phyloP scores from a whole-genome alignment of 2,113 vertebrate species.

The Ophiodon elongatus region DNA sequence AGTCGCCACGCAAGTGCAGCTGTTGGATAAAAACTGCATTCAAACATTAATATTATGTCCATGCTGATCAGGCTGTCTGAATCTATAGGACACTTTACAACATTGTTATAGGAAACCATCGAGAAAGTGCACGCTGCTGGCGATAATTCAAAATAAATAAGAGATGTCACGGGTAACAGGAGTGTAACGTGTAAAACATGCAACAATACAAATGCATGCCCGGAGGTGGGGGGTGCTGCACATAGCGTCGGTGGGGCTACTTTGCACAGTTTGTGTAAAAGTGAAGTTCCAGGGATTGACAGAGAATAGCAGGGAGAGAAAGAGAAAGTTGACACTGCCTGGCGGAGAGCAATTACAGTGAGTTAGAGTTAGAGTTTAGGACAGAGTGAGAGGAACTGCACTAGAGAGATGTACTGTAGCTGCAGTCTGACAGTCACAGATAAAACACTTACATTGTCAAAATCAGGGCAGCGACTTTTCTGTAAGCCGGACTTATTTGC shows the following conservation, averaged over 20 bases:
- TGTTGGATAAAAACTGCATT: background rate
- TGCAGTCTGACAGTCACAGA: conserved; percentile 59
- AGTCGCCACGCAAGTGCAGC: background rate
- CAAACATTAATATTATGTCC: background rate
- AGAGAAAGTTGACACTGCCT: conserved; percentile 29
- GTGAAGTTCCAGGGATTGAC: conserved; percentile 10
- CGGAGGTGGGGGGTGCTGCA: background rate
- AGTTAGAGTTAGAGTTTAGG: conserved; percentile 21
- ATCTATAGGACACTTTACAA: no score
- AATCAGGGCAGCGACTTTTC: conserved; percentile 48
- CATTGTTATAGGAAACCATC: background rate
- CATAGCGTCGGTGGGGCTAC: background rate
- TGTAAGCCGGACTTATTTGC: conserved; percentile 35
- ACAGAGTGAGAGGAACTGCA: conserved; percentile 20
- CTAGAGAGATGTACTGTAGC: conserved; percentile 41
- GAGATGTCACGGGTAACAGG: background rate
- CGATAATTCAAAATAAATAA: background rate
- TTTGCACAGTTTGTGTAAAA: background rate
- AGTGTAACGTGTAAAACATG: background rate
- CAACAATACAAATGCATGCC: background rate
- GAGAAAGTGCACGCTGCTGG: background rate
- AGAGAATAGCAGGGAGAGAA: background rate
- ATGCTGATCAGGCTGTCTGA: background rate
- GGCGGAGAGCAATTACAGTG: conserved; percentile 56
- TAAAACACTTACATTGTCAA: conserved; percentile 60